Conservation (phyloP, 2,888 invertebrate species). For the Ctenicera cuprea region DNA sequence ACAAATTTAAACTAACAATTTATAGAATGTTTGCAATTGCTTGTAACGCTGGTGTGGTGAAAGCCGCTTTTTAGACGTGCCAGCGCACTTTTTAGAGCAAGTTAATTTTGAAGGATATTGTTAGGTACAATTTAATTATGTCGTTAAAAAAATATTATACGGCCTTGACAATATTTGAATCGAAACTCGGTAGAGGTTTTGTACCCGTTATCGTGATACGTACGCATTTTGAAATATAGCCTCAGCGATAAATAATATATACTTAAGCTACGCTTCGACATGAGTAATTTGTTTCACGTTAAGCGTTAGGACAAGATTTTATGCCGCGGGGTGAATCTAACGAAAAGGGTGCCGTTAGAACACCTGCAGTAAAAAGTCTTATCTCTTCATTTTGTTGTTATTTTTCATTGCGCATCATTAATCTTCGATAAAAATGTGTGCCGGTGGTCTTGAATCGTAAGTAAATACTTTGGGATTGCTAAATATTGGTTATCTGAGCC, state of each 20-base stretch:
- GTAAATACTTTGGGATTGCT: background rate
- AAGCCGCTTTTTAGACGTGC: slow-evolving; percentile 11
- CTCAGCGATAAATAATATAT: background rate
- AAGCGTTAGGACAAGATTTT: slow-evolving; percentile 34
- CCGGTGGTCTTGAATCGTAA: slow-evolving; percentile 20
- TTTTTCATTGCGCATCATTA: slow-evolving; percentile 24
- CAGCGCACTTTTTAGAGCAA: slow-evolving; percentile 10
- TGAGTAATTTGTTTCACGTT: slow-evolving; percentile 32
- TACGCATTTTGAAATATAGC: background rate
- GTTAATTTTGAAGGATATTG: slow-evolving; percentile 29
- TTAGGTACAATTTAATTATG: slow-evolving; percentile 30
- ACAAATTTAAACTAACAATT: slow-evolving; percentile 16
- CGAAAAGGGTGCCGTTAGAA: slow-evolving; percentile 38
- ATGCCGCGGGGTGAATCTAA: slow-evolving; percentile 15
- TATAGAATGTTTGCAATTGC: slow-evolving; percentile 21
- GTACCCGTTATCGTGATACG: slow-evolving; percentile 7
- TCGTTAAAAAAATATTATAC: slow-evolving; percentile 21
- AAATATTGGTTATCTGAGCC: slow-evolving; percentile 9
- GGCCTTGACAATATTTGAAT: slow-evolving; percentile 26
- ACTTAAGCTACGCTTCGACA: slow-evolving; percentile 4
- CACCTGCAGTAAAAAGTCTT: slow-evolving; percentile 27
- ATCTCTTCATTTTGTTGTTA: slow-evolving; percentile 29
- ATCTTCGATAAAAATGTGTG: slow-evolving; percentile 26
- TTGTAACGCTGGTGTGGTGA: slow-evolving; percentile 12
- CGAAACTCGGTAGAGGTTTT: slow-evolving; percentile 12